Evolutionary conservation across 1,140 invertebrate genomes (phyloP).

Genomic region (Drosophila sp.): DNA sequence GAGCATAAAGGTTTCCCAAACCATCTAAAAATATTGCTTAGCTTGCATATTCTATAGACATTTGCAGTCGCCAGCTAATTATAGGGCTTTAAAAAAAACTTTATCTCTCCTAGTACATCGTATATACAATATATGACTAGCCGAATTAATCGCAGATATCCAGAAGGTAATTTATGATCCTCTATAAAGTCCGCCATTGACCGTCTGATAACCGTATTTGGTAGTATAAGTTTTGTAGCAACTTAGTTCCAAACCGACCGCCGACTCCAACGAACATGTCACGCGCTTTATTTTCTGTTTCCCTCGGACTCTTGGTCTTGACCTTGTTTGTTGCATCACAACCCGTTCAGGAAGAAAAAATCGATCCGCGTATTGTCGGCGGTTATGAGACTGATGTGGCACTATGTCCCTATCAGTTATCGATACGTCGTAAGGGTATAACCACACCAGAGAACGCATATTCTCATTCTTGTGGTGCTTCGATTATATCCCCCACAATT

Average conservation of each 20-base stretch:
- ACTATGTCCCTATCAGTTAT: slow-evolving; percentile 70
- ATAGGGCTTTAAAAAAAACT: neutral
- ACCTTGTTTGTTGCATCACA: slow-evolving; percentile 13
- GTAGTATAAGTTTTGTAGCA: neutral
- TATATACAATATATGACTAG: slow-evolving; percentile 16
- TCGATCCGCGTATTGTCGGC: slow-evolving; percentile 68
- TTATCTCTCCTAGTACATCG: too few species aligned
- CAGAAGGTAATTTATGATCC: slow-evolving; percentile 52
- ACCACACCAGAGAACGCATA: slow-evolving; percentile 39
- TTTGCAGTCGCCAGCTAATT: neutral
- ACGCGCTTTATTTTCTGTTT: slow-evolving; percentile 28
- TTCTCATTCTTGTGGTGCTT: slow-evolving; percentile 84
- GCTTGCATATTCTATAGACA: too few species aligned
- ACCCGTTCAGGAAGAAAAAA: slow-evolving; percentile 41
- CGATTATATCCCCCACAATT: slow-evolving; percentile 79
- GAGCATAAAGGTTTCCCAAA: too few species aligned
- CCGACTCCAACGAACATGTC: slow-evolving; percentile 30
- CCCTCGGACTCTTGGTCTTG: slow-evolving; percentile 23
- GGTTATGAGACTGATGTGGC: slow-evolving; percentile 51
- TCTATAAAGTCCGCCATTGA: slow-evolving; percentile 26
- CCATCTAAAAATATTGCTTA: too few species aligned
- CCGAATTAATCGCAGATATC: slow-evolving; percentile 42
- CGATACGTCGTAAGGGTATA: slow-evolving; percentile 62
- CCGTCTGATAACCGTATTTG: slow-evolving; percentile 49
- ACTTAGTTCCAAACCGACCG: slow-evolving; percentile 34